Evolutionary conservation across 2,113 vertebrate genomes (phyloP).

Genomic region (Passer montanus): DNA sequence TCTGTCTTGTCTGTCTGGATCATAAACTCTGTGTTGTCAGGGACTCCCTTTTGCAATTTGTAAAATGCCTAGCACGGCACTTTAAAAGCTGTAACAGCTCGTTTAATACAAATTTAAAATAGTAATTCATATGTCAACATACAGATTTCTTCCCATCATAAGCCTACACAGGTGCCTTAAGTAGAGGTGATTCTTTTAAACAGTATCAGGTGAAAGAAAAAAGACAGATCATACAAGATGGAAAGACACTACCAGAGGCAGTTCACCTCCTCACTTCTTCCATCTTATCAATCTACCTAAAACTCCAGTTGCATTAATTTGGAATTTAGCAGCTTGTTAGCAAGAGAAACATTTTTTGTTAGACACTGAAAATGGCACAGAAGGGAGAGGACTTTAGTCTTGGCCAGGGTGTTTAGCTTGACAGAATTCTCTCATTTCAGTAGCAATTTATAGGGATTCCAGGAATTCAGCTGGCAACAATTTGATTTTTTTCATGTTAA

Average conservation of each 20-base stretch:
- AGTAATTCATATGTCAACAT: not conserved
- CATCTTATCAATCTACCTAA: not conserved
- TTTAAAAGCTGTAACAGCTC: conserved; percentile 3
- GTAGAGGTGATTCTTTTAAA: not conserved
- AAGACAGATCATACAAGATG: not conserved
- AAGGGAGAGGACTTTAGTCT: not conserved
- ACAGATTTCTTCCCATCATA: not conserved
- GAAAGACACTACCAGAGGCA: not conserved
- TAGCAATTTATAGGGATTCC: not conserved
- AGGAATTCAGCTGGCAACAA: not conserved
- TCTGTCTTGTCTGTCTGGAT: not conserved
- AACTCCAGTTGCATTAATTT: not conserved
- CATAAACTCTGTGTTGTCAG: not conserved
- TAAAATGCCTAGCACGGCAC: not conserved
- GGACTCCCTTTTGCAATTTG: not conserved
- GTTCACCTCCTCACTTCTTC: not conserved
- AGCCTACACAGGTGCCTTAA: not conserved
- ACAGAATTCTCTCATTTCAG: not conserved
- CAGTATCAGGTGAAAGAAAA: not conserved
- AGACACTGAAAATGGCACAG: not conserved
- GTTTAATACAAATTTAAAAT: not conserved
- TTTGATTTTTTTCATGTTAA: not conserved
- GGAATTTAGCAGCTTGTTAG: not conserved
- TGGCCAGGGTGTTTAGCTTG: not conserved
- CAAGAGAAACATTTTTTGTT: not conserved